Evolutionary conservation across 2,797 vertebrate genomes (phyloP).

Genomic region (Sternarchorhynchus goeldii): DNA sequence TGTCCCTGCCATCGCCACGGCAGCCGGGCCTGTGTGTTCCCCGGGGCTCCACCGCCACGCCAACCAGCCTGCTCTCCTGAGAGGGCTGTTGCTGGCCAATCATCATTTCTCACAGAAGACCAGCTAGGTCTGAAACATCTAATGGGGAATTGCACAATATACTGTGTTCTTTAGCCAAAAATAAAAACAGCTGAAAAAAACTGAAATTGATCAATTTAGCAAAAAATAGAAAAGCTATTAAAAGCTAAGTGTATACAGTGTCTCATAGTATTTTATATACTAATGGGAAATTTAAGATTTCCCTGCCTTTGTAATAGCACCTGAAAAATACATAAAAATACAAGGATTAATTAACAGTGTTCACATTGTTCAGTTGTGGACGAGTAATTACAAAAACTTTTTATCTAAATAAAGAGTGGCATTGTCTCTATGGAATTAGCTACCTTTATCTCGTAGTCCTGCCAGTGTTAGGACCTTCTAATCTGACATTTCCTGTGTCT

Average conservation of each 20-base stretch:
- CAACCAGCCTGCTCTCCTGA: constrained; percentile 50
- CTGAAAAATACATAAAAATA: too few relatives aligned
- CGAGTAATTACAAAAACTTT: neutral
- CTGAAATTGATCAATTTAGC: too few relatives aligned
- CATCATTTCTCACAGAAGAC: constrained; percentile 15
- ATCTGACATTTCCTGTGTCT: constrained; percentile 49
- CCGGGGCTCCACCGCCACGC: constrained; percentile 2
- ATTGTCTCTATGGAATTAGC: neutral
- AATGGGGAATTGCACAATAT: neutral
- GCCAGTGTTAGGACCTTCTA: constrained; percentile 29
- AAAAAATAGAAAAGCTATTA: too few relatives aligned
- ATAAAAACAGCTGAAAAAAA: too few relatives aligned
- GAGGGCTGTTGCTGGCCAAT: neutral
- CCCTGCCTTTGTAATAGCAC: too few relatives aligned
- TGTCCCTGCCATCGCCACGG: constrained; percentile 59
- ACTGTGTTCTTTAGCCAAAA: too few relatives aligned
- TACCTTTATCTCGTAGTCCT: neutral
- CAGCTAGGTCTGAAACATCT: neutral
- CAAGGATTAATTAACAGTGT: neutral
- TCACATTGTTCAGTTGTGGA: neutral
- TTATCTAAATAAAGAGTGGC: neutral
- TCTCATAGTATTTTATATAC: too few relatives aligned
- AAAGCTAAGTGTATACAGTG: too few relatives aligned
- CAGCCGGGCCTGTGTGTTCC: constrained; percentile 57
- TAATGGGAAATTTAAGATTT: too few relatives aligned